Conservation (phyloP, 2,888 invertebrate species). For the Tachina fera region DNA sequence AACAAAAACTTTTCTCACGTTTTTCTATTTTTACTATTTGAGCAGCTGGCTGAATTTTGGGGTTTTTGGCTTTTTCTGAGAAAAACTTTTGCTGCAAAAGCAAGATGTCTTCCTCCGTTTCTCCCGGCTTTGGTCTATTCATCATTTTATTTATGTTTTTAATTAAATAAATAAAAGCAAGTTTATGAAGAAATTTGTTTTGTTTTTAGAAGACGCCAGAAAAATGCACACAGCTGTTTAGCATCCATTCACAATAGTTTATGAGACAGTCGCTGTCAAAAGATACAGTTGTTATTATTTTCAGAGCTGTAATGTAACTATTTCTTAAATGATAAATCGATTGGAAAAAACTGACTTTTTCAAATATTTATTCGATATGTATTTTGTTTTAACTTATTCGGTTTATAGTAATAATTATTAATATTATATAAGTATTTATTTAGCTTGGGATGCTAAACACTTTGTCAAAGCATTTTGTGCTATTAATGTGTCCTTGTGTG, state of each 20-base stretch:
- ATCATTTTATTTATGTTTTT: conserved; percentile 74
- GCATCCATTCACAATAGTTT: conserved; percentile 7
- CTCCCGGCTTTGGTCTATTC: conserved; percentile 86
- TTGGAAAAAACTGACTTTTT: background rate
- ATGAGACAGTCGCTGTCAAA: background rate
- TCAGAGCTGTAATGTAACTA: background rate
- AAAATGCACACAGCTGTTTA: background rate
- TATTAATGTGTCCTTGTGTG: conserved; percentile 87
- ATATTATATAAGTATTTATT: conserved; percentile 75
- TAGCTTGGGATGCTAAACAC: conserved; percentile 84
- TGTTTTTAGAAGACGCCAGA: background rate
- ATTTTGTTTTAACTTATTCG: background rate
- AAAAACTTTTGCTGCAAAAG: conserved; percentile 89
- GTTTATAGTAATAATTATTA: background rate
- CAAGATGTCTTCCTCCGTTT: conserved; percentile 89
- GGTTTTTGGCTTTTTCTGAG: conserved; percentile 84
- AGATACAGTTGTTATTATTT: background rate
- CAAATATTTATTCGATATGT: background rate
- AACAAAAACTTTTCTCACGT: conserved; percentile 73
- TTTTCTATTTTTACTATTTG: conserved; percentile 83
- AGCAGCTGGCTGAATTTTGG: conserved; percentile 86
- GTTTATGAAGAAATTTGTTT: background rate
- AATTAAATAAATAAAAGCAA: background rate
- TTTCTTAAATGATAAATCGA: background rate
- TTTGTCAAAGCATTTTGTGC: conserved; percentile 88